Percentiles rank a stretch among this genome's conserved stretches.
These are phyloP conservation scores for Labia minor DNA, from an alignment of 2,888 invertebrate species.

Conservation along the genomic window DNA sequence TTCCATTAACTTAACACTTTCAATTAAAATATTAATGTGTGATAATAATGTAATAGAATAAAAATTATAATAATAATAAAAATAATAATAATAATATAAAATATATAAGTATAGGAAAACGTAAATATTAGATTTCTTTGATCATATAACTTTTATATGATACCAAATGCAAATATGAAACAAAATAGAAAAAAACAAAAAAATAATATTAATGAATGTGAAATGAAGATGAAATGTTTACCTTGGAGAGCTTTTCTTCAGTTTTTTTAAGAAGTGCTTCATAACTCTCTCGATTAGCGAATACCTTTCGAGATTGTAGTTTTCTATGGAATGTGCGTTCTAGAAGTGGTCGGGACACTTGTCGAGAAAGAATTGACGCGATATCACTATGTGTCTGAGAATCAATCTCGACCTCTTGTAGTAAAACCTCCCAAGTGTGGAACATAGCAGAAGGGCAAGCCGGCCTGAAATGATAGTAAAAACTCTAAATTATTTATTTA, in stretches of 20 bases:
- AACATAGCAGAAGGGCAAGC: conserved; percentile 71
- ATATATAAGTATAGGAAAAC: too few species aligned
- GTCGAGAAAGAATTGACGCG: conserved; percentile 63
- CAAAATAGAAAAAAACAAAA: too few species aligned
- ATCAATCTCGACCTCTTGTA: conserved; percentile 84
- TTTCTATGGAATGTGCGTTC: conserved; percentile 84
- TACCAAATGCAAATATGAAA: too few species aligned
- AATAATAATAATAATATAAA: too few species aligned
- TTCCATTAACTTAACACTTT: too few species aligned
- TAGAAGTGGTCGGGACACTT: conserved; percentile 69
- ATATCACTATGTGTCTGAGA: conserved; percentile 77
- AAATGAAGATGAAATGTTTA: too few species aligned
- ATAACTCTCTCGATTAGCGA: conserved; percentile 80
- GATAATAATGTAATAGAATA: too few species aligned
- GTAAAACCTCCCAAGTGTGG: conserved; percentile 80
- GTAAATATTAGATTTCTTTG: too few species aligned
- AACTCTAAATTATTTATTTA: neutral
- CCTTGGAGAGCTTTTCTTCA: conserved; percentile 64
- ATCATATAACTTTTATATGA: too few species aligned
- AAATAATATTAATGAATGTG: too few species aligned
- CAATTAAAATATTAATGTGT: too few species aligned
- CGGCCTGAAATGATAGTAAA: conserved; percentile 44
- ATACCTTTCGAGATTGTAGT: conserved; percentile 81
- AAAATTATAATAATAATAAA: too few species aligned
- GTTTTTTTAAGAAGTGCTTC: conserved; percentile 79